Evolutionary conservation across 1,140 invertebrate species (phyloP).

Genomic region (Ceratosolen solmsi): DNA sequence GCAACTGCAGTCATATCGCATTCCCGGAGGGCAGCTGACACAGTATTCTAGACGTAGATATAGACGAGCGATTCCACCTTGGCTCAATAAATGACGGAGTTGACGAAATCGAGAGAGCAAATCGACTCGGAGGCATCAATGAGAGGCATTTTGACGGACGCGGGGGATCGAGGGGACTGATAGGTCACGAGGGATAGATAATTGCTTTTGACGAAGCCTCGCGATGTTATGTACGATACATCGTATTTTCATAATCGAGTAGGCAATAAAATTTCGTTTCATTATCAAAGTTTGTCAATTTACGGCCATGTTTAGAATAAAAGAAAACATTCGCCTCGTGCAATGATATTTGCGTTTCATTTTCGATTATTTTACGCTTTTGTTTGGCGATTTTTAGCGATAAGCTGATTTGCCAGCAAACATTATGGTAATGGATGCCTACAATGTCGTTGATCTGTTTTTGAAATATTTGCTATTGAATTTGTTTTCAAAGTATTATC

Average conservation of each 20-base stretch:
- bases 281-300: background rate
- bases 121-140: slow-evolving; percentile 11
- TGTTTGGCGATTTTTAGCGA: too few species aligned
- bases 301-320: background rate
- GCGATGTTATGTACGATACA: too few species aligned
- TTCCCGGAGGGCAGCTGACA: slow-evolving; percentile 20
- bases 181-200: background rate
- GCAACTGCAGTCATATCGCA: slow-evolving; percentile 27
- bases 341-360: too few species aligned
- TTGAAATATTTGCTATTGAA: too few species aligned
- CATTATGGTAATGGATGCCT: too few species aligned
- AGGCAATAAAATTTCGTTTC: background rate
- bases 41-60: background rate
- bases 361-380: too few species aligned
- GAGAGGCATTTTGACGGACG: background rate
- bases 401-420: too few species aligned
- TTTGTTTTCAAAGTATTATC: too few species aligned
- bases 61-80: background rate
- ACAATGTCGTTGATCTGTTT: too few species aligned
- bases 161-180: background rate
- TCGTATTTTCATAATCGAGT: background rate
- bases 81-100: slow-evolving; percentile 6
- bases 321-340: background rate
- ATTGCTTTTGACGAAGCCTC: background rate
- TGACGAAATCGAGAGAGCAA: background rate